Evolutionary conservation across 1,140 invertebrate species (phyloP).

Genomic region (Brachionus calyciflorus): DNA sequence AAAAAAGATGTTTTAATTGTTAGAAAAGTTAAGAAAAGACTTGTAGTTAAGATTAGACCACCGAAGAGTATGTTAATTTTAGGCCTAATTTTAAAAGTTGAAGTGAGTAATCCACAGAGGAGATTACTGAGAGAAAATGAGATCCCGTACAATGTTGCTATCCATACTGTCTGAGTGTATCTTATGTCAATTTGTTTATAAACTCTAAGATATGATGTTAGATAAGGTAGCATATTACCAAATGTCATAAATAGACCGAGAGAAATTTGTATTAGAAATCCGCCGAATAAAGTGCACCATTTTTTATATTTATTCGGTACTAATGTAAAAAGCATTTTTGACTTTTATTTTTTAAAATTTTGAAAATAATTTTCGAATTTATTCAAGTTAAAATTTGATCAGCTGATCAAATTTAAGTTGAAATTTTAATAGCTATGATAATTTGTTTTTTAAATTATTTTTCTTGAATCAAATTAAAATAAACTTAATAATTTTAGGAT

Average conservation of each 20-base stretch:
- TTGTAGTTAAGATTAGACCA: slow-evolving; percentile 51
- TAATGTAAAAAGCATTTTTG: slow-evolving; percentile 29
- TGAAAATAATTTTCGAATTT: too few species aligned
- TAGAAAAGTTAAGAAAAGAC: slow-evolving; percentile 57
- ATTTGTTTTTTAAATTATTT: too few species aligned
- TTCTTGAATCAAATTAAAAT: too few species aligned
- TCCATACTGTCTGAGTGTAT: slow-evolving; percentile 58
- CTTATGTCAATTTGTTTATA: slow-evolving; percentile 49
- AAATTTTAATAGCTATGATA: too few species aligned
- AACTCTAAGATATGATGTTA: slow-evolving; percentile 60
- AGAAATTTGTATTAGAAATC: slow-evolving; percentile 34
- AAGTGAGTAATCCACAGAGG: slow-evolving; percentile 50
- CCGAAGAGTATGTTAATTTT: slow-evolving; percentile 53
- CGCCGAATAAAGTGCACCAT: background rate
- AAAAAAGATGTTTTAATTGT: slow-evolving; percentile 55
- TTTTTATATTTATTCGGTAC: slow-evolving; percentile 15
- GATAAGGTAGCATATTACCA: slow-evolving; percentile 60
- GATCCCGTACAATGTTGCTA: slow-evolving; percentile 51
- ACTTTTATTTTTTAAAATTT: background rate
- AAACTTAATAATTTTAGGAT: too few species aligned
- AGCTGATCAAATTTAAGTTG: too few species aligned
- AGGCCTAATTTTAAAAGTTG: slow-evolving; percentile 54
- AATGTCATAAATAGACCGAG: slow-evolving; percentile 2
- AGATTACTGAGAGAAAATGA: slow-evolving; percentile 52
- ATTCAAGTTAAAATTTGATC: too few species aligned